Percentiles rank a stretch among this genome's conserved stretches.
phyloP scores from a whole-genome alignment of 2,113 vertebrate species.

The Oxygymnocypris stewartii region DNA sequence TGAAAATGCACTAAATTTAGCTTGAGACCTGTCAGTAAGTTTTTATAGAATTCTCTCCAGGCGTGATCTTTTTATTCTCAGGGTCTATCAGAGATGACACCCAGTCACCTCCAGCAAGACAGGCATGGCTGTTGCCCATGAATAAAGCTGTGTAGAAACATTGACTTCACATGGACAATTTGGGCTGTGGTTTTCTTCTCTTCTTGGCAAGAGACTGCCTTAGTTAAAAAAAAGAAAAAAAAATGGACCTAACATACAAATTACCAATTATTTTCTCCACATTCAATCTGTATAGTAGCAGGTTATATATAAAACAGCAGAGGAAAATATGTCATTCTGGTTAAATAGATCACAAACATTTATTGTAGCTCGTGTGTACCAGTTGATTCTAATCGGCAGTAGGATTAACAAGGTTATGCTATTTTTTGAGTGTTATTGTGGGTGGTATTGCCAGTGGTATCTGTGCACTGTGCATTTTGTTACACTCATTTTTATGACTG shows the following conservation, averaged over 20 bases:
- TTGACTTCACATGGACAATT: slow-evolving; percentile 41
- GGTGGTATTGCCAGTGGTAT: too few species aligned
- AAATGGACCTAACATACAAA: background rate
- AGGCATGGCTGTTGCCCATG: background rate
- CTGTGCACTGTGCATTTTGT: background rate
- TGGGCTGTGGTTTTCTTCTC: slow-evolving; percentile 43
- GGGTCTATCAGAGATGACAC: background rate
- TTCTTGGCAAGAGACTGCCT: slow-evolving; percentile 38
- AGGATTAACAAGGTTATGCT: background rate
- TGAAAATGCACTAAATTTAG: background rate
- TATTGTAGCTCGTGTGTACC: background rate
- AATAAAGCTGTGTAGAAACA: slow-evolving; percentile 29
- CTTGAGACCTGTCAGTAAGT: background rate
- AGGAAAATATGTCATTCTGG: background rate
- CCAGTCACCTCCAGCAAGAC: slow-evolving; percentile 19
- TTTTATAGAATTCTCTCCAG: background rate
- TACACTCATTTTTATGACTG: background rate
- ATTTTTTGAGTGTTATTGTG: background rate
- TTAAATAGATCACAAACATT: slow-evolving; percentile 31
- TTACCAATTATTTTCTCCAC: slow-evolving; percentile 2
- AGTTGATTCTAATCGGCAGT: background rate
- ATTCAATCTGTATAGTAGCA: background rate
- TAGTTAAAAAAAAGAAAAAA: too few species aligned
- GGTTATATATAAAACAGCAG: slow-evolving; percentile 19
- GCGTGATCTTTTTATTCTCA: background rate